These are phyloP conservation scores for Griposia aprilina DNA, from an alignment of 2,888 invertebrate species.

Conservation along the genomic window DNA sequence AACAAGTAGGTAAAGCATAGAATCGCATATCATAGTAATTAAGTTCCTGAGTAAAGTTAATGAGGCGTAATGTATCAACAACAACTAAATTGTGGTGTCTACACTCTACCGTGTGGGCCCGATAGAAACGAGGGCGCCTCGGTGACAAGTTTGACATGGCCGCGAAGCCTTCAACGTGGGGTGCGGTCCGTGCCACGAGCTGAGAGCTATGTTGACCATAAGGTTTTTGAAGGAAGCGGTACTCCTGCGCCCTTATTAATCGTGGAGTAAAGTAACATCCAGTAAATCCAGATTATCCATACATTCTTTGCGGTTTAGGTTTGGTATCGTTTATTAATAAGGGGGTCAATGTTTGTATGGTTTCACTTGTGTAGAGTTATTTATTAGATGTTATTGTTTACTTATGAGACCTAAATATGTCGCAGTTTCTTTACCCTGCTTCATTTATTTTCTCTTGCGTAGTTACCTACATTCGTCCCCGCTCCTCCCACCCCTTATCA, in stretches of 20 bases:
- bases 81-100: conserved; percentile 36
- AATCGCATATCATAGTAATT: conserved; percentile 1
- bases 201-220: background rate
- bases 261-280: background rate
- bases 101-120: conserved; percentile 20
- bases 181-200: background rate
- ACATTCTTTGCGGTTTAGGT: no score
- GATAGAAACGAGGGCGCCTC: conserved; percentile 52
- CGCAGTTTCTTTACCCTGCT: no score
- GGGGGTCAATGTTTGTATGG: no score
- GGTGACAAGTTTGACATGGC: conserved; percentile 65
- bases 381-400: no score
- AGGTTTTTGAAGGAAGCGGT: background rate
- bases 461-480: no score
- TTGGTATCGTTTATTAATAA: no score
- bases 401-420: no score
- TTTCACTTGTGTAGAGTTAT: no score
- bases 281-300: no score
- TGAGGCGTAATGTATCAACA: conserved; percentile 13
- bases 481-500: background rate
- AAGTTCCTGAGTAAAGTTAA: conserved; percentile 1
- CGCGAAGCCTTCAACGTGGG: conserved; percentile 23
- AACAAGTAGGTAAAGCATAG: background rate
- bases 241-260: no score
- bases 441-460: no score